Conservation (phyloP, 2,797 vertebrate species). For the Sebastes steindachneri region DNA sequence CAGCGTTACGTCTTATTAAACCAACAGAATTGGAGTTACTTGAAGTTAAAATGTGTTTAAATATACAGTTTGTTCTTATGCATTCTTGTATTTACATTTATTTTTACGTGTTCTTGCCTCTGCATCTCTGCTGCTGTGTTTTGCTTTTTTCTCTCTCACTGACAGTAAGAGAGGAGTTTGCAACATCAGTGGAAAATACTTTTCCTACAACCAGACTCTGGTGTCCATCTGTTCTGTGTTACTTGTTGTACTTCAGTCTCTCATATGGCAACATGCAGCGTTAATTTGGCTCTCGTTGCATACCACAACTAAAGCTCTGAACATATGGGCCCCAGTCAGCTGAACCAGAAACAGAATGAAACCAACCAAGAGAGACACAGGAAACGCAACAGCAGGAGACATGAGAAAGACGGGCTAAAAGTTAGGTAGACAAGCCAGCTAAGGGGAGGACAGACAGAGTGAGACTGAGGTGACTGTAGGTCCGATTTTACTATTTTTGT, state of each 20-base stretch:
- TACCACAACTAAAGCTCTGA: constrained; percentile 69
- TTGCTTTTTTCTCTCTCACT: constrained; percentile 25
- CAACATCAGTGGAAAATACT: constrained; percentile 81
- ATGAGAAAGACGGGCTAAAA: constrained; percentile 10
- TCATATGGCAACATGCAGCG: constrained; percentile 75
- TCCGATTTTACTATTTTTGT: neutral
- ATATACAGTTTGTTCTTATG: neutral
- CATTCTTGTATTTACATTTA: neutral
- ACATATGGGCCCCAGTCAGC: constrained; percentile 70
- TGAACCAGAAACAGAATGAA: constrained; percentile 58
- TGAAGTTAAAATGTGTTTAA: neutral
- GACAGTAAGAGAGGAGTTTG: constrained; percentile 61
- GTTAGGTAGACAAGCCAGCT: constrained; percentile 8
- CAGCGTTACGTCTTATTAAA: constrained; percentile 2
- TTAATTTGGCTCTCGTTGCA: constrained; percentile 75
- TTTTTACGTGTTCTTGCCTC: neutral
- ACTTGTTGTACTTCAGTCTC: constrained; percentile 69
- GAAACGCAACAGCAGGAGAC: constrained; percentile 42
- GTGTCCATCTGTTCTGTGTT: constrained; percentile 83
- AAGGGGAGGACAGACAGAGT: neutral
- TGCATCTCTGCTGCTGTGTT: neutral
- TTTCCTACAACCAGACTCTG: constrained; percentile 71
- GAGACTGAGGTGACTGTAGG: neutral
- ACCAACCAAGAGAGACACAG: constrained; percentile 44
- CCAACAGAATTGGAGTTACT: neutral